Evolutionary conservation across 2,113 vertebrate genomes (phyloP).

Genomic region (Rhinolophus sinicus): DNA sequence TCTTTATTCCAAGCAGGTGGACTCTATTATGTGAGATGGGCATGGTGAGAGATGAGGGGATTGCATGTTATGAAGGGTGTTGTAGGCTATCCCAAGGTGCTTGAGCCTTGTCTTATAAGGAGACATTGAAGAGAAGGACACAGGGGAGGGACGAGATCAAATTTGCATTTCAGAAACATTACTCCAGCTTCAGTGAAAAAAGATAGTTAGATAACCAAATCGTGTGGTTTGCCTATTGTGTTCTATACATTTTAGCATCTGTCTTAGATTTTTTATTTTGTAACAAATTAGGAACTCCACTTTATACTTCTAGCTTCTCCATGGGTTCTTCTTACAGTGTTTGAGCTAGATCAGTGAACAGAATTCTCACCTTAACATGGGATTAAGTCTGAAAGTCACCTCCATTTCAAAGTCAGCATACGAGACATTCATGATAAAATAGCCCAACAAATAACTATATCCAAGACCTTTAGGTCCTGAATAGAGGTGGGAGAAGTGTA

Average conservation of each 20-base stretch:
- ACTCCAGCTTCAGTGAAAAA: not conserved
- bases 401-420: not conserved
- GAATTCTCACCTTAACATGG: not conserved
- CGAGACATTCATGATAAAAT: not conserved
- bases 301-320: not conserved
- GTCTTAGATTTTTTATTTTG: not conserved
- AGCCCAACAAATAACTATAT: not conserved
- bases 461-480: not conserved
- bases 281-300: not conserved
- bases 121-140: not conserved
- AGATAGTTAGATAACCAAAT: not conserved
- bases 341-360: not conserved
- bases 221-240: not conserved
- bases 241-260: not conserved
- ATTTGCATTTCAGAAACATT: not conserved
- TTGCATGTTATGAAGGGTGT: accelerated
- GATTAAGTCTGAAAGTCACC: not conserved
- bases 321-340: not conserved
- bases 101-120: not conserved
- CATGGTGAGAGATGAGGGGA: not conserved
- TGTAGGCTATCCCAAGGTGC: too few species aligned
- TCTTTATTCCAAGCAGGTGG: not conserved
- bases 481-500: not conserved
- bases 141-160: not conserved
- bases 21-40: not conserved